Base-by-base conservation (phyloP, 2,888 invertebrate genomes). In the Mesochorus sp. region DNA sequence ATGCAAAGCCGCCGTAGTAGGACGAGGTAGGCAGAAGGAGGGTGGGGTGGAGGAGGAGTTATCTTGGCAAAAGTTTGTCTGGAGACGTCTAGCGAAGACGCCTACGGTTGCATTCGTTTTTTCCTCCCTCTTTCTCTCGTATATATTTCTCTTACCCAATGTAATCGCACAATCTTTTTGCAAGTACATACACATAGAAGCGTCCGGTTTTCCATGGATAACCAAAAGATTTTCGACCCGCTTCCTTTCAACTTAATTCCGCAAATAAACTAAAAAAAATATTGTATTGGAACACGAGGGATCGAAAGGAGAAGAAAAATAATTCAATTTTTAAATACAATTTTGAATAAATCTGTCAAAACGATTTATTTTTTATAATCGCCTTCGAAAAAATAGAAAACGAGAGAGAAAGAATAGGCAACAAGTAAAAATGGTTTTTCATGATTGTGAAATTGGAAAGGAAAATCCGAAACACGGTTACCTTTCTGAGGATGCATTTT, bases 11-110 rank as follows among this genome's bases (percentile, higher is more conserved):
- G 51, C 44, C 17, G n/a, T n/a, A n/a, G n/a, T n/a, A n/a, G n/a
- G n/a, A n/a, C n/a, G n/a, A n/a, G n/a, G n/a, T n/a, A n/a, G n/a
- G n/a, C n/a, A n/a, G n/a, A n/a, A n/a, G n/a, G n/a, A n/a, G n/a
- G n/a, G n/a, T n/a, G 17, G 42, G 10, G 67, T 64, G 49, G 34
- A 28, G 53, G 8, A 28, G 17, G 26, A 44, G 68, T 61, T 75
- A 75, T 75, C 75, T 61, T 49, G 26, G 61, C 44, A 61, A 75
- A 75, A 75, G 68, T 75, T 75, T 75, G n/a, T n/a, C n/a, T n/a
- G n/a, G n/a, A n/a, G n/a, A n/a, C n/a, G n/a, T n/a, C n/a, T n/a
- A n/a, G n/a, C 44, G 21, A 47, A 49, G 39, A 51, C 51, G 34
- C 55, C 53, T 68, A 44, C 44, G 19, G 37, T 39, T 39, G 12